Evolutionary conservation across 2,888 invertebrate species (phyloP).

Genomic region (Augiades crinisus): DNA sequence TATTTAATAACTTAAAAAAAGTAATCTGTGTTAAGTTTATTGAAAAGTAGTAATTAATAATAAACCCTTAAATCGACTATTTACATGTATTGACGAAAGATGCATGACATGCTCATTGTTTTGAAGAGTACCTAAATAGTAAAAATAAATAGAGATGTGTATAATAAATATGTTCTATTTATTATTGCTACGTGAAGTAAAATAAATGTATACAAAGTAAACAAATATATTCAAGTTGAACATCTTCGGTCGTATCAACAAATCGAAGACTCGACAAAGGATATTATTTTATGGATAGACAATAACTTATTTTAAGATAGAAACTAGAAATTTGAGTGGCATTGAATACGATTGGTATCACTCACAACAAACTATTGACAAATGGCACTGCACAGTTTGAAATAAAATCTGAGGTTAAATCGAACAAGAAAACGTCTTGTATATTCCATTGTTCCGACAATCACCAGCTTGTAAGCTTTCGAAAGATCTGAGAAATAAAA

Average conservation of each 20-base stretch:
- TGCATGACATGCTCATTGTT: too few relatives aligned
- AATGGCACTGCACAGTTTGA: constrained; percentile 13
- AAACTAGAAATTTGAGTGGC: constrained; percentile 21
- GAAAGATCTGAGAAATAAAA: constrained; percentile 1
- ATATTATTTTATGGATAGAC: neutral
- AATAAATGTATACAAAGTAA: neutral
- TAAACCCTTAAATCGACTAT: too few relatives aligned
- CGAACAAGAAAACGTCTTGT: constrained; percentile 20
- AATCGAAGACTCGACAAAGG: neutral
- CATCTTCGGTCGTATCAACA: neutral
- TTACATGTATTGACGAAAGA: too few relatives aligned
- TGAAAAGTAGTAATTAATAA: too few relatives aligned
- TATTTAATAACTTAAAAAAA: too few relatives aligned
- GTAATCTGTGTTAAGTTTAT: too few relatives aligned
- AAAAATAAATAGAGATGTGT: too few relatives aligned
- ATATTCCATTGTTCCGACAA: constrained; percentile 23
- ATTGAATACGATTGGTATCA: constrained; percentile 23
- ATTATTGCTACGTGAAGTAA: too few relatives aligned
- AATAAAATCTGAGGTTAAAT: constrained; percentile 11
- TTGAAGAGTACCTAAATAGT: too few relatives aligned
- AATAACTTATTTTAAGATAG: constrained; percentile 4
- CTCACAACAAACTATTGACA: constrained; percentile 20
- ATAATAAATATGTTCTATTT: too few relatives aligned
- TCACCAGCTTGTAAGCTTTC: constrained; percentile 14
- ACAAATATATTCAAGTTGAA: neutral